These are phyloP conservation scores for Sebastes minor DNA, from an alignment of 2,797 vertebrate species.

Conservation along the genomic window DNA sequence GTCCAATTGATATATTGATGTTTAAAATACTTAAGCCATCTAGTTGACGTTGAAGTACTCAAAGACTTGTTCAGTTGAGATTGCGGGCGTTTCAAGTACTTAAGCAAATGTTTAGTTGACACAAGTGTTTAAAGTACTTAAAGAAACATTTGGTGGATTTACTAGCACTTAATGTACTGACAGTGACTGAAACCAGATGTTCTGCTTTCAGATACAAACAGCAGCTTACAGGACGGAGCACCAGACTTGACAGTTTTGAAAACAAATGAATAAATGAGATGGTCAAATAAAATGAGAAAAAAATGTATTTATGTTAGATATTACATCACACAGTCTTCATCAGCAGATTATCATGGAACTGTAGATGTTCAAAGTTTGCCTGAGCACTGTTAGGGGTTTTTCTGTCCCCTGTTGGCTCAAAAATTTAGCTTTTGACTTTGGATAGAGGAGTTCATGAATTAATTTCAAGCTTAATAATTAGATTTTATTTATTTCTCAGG, in stretches of 20 bases:
- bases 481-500: neutral
- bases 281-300: neutral
- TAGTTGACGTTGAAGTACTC: neutral
- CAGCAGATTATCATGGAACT: neutral
- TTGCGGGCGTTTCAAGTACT: constrained; percentile 22
- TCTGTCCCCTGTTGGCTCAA: neutral
- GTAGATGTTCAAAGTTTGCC: neutral
- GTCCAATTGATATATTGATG: constrained; percentile 12
- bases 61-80: constrained; percentile 5
- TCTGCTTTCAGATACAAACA: constrained; percentile 7
- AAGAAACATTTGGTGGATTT: constrained; percentile 26
- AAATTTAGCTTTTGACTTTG: neutral
- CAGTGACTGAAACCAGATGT: constrained; percentile 38
- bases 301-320: neutral
- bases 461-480: neutral
- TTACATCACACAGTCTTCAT: neutral
- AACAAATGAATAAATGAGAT: neutral
- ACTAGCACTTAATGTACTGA: constrained; percentile 21
- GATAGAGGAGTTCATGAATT: neutral
- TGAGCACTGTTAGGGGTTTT: neutral
- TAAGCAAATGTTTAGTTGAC: constrained; percentile 19
- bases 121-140: constrained; percentile 48
- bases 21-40: constrained; percentile 34
- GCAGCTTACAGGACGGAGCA: neutral
- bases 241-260: neutral